Evolutionary conservation across 2,113 vertebrate genomes (phyloP), one percentile per base, ranked within the genome.

Genomic region (Corydoras maculifer): DNA sequence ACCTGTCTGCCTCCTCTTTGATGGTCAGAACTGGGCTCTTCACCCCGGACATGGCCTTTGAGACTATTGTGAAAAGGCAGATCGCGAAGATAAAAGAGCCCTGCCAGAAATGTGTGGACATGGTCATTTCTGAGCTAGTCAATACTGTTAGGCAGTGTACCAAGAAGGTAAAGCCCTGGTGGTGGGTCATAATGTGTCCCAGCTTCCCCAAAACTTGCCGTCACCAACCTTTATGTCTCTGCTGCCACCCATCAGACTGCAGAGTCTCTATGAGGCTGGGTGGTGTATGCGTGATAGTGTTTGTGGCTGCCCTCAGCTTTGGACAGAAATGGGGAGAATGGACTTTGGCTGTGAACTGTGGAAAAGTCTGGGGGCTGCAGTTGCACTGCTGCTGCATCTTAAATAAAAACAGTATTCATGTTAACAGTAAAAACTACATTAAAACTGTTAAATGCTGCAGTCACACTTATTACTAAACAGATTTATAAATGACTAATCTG

Each of bases 31-130:
- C 97, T 81, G 97, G 97, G 91, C 96, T 99, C 88, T 99, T 99
- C 91, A 99, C 97, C 70, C 97, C 97, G 77, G 97, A 99, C 91
- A 98, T 99, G 96, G 97, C 96, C 87, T 99, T 99, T 97, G 97
- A 99, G 92, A 98, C 97, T 91, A 99, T 99, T 93, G 97, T 99
- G 93, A 99, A 99, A 95, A 96, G 98, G 91, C 97, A 98, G 93
- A 96, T 99, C 87, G 92, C 91, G 93, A 99, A 99, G 95, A 98
- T 92, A 86, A 97, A 96, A 94, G 96, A 97, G 68, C 97, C 97
- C 76, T 99, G 95, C 95, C 91, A 97, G 92, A 99, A 99, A 96
- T 98, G 97, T 89, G 96, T 99, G 92, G 97, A 99, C 92, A 97
- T 99, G 97, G 97, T 99, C 93, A 98, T 99, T 90, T 94, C 94